Conservation (phyloP, 2,113 vertebrate species). For the Grantiella picta region DNA sequence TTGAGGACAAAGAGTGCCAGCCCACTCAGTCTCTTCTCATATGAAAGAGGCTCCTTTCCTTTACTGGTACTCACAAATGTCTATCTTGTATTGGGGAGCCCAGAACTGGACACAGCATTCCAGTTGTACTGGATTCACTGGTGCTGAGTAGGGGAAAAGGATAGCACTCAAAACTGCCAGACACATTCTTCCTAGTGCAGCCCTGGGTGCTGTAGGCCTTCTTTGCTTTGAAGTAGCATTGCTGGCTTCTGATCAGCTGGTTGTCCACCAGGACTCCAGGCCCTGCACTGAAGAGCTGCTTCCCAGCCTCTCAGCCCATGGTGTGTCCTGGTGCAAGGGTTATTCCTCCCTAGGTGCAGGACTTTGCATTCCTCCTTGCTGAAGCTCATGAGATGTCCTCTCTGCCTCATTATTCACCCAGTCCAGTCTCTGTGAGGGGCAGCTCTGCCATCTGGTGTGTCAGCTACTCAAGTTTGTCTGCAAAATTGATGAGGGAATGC, state of each 20-base stretch:
- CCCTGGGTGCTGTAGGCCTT: not conserved
- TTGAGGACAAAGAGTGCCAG: not conserved
- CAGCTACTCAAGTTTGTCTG: not conserved
- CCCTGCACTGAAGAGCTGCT: not conserved
- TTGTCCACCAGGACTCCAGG: not conserved
- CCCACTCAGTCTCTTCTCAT: not conserved
- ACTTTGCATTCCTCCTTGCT: not conserved
- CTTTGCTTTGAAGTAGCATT: not conserved
- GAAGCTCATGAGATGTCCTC: not conserved
- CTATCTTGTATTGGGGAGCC: not conserved
- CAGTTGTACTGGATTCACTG: not conserved
- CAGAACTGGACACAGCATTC: not conserved
- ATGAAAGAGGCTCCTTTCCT: not conserved
- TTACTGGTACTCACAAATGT: not conserved
- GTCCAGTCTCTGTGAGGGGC: not conserved
- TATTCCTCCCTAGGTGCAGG: not conserved
- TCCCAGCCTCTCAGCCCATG: not conserved
- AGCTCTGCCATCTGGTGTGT: not conserved
- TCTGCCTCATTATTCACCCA: not conserved
- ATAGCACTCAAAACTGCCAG: not conserved
- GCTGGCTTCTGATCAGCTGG: not conserved
- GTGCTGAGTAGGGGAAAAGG: not conserved
- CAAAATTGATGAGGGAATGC: not conserved
- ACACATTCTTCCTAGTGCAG: not conserved
- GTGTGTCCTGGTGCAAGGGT: not conserved